These are phyloP conservation scores for Ia io DNA, from an alignment of 2,113 vertebrate species.

Conservation along the genomic window DNA sequence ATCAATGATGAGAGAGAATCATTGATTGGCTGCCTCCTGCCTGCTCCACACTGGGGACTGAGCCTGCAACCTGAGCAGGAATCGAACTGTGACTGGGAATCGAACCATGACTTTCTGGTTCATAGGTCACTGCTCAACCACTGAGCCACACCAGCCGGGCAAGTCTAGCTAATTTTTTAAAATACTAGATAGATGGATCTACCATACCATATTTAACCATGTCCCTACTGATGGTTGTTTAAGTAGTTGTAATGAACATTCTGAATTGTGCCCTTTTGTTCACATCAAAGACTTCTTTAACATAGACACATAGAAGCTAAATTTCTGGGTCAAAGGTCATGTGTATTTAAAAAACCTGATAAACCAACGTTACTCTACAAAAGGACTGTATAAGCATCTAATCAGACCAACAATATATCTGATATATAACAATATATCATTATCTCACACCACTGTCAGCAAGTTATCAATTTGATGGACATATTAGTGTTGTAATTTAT, in stretches of 20 bases:
- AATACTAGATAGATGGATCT: background rate
- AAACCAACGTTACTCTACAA: constrained; percentile 5
- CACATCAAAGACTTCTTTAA: constrained; percentile 27
- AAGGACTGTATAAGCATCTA: background rate
- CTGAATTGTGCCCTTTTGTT: background rate
- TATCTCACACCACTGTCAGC: background rate
- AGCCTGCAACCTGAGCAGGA: too few species aligned
- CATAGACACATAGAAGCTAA: background rate
- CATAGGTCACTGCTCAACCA: too few species aligned
- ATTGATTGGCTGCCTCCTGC: too few species aligned
- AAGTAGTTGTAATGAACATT: background rate
- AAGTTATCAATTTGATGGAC: background rate
- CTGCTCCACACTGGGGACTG: too few species aligned
- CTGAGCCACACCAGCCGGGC: too few species aligned
- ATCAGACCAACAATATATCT: background rate
- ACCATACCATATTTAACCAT: background rate
- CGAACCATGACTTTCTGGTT: too few species aligned
- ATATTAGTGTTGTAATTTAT: background rate
- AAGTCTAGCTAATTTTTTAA: background rate
- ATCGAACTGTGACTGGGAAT: too few species aligned
- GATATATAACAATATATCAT: background rate
- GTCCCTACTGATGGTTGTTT: background rate
- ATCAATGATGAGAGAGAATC: too few species aligned
- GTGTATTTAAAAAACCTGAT: background rate
- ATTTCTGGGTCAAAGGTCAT: background rate